phyloP scores from a whole-genome alignment of 35 echinoderm and acorn worm genomes.

The Apostichopus parvimensis region DNA sequence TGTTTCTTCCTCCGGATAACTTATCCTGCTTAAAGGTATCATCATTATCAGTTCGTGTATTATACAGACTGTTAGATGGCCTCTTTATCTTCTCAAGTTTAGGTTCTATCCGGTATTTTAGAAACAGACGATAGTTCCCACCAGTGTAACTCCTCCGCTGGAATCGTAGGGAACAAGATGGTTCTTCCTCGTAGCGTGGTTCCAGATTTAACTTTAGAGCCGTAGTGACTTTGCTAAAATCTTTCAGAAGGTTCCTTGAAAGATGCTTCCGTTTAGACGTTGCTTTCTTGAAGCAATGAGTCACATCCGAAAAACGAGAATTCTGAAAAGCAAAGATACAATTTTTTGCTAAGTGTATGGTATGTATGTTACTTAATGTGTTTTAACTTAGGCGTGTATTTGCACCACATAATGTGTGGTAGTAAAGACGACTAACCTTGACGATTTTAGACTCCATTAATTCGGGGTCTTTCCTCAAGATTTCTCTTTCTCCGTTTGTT shows the following conservation, averaged over 20 bases:
- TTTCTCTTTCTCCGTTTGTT: neutral
- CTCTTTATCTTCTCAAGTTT: neutral
- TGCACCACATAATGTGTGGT: too few species aligned
- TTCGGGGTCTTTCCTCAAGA: neutral
- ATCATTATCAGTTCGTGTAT: neutral
- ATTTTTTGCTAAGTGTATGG: neutral
- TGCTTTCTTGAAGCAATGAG: neutral
- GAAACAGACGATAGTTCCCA: neutral
- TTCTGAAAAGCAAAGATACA: neutral
- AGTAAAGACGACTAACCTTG: neutral
- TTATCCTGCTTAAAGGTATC: neutral
- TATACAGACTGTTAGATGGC: neutral
- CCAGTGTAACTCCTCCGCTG: neutral
- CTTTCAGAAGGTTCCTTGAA: slow-evolving; percentile 2
- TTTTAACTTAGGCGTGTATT: too few species aligned
- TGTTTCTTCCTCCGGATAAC: neutral
- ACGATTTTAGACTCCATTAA: neutral
- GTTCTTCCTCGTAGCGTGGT: neutral
- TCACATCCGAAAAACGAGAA: neutral
- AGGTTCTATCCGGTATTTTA: neutral
- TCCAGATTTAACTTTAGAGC: neutral
- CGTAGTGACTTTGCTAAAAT: neutral
- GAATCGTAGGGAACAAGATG: neutral
- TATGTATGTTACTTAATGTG: too few species aligned
- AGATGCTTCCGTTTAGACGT: neutral